phyloP scores from a whole-genome alignment of 2,797 vertebrate species.

The Champsocephalus gunnari region DNA sequence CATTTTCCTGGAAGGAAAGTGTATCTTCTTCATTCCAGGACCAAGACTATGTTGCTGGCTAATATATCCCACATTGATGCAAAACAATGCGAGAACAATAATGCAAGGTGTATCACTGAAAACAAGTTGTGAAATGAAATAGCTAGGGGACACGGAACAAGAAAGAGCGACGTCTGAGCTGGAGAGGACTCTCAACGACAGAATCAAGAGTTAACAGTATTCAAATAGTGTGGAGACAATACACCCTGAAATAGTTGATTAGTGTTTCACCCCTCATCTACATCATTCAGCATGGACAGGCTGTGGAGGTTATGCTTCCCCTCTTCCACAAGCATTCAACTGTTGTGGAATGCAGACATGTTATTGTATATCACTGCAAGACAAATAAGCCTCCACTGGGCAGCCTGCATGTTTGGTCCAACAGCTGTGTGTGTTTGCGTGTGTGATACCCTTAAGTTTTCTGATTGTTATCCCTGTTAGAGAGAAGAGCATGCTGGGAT shows the following conservation, averaged over 20 bases:
- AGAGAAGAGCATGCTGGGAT: slow-evolving; percentile 27
- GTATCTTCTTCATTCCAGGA: background rate
- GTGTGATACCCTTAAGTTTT: slow-evolving; percentile 35
- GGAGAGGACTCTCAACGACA: background rate
- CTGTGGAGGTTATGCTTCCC: slow-evolving; percentile 16
- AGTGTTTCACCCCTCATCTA: background rate
- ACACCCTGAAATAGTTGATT: background rate
- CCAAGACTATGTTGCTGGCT: background rate
- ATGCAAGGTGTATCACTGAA: background rate
- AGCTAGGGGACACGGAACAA: background rate
- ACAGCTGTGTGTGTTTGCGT: slow-evolving; percentile 54
- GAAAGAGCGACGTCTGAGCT: background rate
- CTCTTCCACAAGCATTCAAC: slow-evolving; percentile 32
- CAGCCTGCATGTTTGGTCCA: slow-evolving; percentile 50
- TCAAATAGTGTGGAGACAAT: background rate
- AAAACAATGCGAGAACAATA: background rate
- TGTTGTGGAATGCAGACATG: slow-evolving; percentile 69
- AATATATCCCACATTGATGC: background rate
- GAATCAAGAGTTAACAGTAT: background rate
- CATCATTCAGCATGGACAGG: background rate
- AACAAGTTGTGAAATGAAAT: background rate
- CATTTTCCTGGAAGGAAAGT: background rate
- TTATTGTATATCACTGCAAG: slow-evolving; percentile 61
- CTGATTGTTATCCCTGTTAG: slow-evolving; percentile 26
- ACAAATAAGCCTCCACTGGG: slow-evolving; percentile 67